Evolutionary conservation across 2,888 invertebrate genomes (phyloP), one percentile per base, ranked within the genome.

Genomic region (Mimumesa dahlbomi): DNA sequence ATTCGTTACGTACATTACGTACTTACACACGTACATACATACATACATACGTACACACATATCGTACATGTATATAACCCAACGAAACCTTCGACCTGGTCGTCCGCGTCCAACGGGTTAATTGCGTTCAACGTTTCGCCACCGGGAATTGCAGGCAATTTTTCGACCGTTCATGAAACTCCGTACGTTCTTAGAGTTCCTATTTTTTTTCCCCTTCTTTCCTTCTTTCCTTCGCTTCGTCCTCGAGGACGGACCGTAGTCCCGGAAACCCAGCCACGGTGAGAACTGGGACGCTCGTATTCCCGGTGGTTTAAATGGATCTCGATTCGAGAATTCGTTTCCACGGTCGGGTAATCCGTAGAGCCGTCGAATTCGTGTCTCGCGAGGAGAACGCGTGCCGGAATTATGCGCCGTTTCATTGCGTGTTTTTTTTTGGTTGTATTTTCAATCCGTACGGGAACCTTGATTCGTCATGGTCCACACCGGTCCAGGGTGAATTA

Each of bases 71-170:
- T 34, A 34, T 34, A 34, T n/a, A n/a, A n/a, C n/a, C 25, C 25
- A 5, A 7, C 14, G 34, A 45, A n/a, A 25, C 9, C 45, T 11
- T 19, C 18, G 18, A 48, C 48, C 43, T 16, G 11, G n/a, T 43
- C 50, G 65, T 46, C 57, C 52, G 50, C 67, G 38, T 57, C 48
- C 56, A 45, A 43, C 7, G 53, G 36, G 53, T 40, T 71, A 71
- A 71, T 71, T 71, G 63, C 71, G 63, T 63, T 68, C 53, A 53
- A 63, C 63, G 71, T 49, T 45, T 43, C 7, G 19, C 49, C 57
- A 36, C 34, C 53, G 53, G 58, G 68, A 69, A 63, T 63, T 54
- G 53, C 49, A 36, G 42, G 57, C 31, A 58, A 71, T 64, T 72
- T 69, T 69, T 70, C 56, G 46, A 36, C 34, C 40, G 42, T 31